Conservation (phyloP, 2,113 vertebrate genomes). For the Mormyrus lacerda region DNA sequence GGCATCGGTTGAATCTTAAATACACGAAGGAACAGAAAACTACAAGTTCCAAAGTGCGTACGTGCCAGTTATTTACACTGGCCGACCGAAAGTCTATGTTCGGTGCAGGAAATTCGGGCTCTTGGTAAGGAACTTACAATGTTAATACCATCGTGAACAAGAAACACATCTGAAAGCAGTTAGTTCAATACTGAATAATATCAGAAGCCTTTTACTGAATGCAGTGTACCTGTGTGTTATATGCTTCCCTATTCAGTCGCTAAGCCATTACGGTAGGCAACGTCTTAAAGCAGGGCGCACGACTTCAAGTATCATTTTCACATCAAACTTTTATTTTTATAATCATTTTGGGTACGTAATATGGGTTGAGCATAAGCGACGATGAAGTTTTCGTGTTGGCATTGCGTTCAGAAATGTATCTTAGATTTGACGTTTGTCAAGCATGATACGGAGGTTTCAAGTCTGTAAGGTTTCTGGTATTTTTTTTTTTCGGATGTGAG, state of each 20-base stretch:
- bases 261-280: not conserved
- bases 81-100: not conserved
- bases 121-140: not conserved
- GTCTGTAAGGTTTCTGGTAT: not conserved
- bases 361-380: not conserved
- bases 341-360: not conserved
- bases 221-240: not conserved
- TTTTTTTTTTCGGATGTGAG: not conserved
- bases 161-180: not conserved
- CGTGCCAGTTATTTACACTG: not conserved
- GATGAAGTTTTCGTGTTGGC: not conserved
- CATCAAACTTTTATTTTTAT: not conserved
- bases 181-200: not conserved
- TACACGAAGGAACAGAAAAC: not conserved
- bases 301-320: not conserved
- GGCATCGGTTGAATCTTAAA: not conserved
- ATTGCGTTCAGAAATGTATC: not conserved
- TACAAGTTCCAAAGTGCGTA: not conserved
- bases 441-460: not conserved
- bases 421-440: not conserved
- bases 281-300: not conserved
- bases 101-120: not conserved
- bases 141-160: not conserved
- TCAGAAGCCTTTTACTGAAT: not conserved
- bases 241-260: not conserved